phyloP scores from a whole-genome alignment of 2,797 vertebrate species.

The Coregonus ussuriensis region DNA sequence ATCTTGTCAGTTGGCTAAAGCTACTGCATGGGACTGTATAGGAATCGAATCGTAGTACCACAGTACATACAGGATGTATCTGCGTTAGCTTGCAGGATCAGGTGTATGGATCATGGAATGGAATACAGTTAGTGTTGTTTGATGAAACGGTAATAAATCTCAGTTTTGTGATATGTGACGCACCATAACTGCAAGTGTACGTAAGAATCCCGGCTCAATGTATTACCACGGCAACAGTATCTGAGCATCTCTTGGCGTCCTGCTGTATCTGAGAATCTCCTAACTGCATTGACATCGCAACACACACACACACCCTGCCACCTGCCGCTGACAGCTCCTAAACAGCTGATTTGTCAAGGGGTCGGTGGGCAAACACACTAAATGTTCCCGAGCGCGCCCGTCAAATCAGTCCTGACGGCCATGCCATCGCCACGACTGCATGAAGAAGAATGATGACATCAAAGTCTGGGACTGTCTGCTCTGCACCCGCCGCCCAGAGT shows the following conservation, averaged over 20 bases:
- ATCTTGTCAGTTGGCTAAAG: constrained; percentile 35
- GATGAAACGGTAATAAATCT: background rate
- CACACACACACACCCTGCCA: background rate
- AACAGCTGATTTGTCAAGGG: constrained; percentile 70
- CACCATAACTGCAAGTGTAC: background rate
- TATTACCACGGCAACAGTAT: background rate
- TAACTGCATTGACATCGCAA: background rate
- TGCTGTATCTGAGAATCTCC: background rate
- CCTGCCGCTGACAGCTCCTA: constrained; percentile 51
- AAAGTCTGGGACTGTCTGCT: constrained; percentile 45
- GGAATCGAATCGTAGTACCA: background rate
- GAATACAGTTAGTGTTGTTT: background rate
- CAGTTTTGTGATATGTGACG: background rate
- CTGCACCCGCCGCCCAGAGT: constrained; percentile 22
- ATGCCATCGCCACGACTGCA: constrained; percentile 17
- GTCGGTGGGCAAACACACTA: constrained; percentile 46
- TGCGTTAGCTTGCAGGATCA: background rate
- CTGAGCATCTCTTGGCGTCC: background rate
- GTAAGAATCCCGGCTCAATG: background rate
- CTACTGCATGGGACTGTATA: constrained; percentile 3
- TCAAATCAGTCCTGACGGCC: constrained; percentile 51
- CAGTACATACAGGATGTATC: background rate
- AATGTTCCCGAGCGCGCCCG: constrained; percentile 50
- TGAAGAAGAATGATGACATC: constrained; percentile 56
- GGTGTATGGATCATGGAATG: background rate